Evolutionary conservation across 2,113 vertebrate species (phyloP), one percentile per base, ranked within the genome.

Genomic region (Zosterops japonicus): DNA sequence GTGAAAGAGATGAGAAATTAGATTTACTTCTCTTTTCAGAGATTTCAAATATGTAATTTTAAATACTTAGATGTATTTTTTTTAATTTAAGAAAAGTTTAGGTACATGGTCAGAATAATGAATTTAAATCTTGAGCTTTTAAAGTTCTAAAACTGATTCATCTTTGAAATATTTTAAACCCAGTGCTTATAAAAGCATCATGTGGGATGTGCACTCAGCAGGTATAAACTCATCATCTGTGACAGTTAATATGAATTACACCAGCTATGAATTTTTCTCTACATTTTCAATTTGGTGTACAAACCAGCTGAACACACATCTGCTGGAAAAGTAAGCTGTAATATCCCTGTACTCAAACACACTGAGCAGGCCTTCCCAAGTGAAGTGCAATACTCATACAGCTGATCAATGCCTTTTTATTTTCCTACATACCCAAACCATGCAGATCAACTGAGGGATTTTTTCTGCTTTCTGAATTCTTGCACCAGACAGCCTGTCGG

Each of bases 321-420:
- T 57, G 12, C 25, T 69, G 53, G 31, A 67, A 76, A 53, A 46
- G 5, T 72, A 72, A 72, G 6, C 25, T 76, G 21, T 20, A 31
- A 39, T 74, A 77, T 35, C 12, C 7, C 10, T 53, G 5, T 36
- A 27, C 31, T 77, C 18, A 44, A 65, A 79, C 50, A 79, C 13
- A 33, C 5, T 74, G 25, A 67, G 7, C 29, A 72, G 47, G 56
- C 8, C 8, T 89, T 72, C 16, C 55, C 49, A 27, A 41, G 11
- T 0, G 2, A 89, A 83, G 14, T 8, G 14, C 0, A 6, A 76
- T 25, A 41, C 4, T 55, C 24, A 12, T 5, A 3, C 2, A 50
- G 15, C 14, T 67, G 33, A 50, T 53, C 35, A 33, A 18, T 77
- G 22, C 28, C 31, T 86, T 74, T 72, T 46, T 21, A 27, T 6